Evolutionary conservation across 1,140 invertebrate species (phyloP), one percentile per base, ranked within the genome.

Genomic region (Holcopasites calliopsidis): DNA sequence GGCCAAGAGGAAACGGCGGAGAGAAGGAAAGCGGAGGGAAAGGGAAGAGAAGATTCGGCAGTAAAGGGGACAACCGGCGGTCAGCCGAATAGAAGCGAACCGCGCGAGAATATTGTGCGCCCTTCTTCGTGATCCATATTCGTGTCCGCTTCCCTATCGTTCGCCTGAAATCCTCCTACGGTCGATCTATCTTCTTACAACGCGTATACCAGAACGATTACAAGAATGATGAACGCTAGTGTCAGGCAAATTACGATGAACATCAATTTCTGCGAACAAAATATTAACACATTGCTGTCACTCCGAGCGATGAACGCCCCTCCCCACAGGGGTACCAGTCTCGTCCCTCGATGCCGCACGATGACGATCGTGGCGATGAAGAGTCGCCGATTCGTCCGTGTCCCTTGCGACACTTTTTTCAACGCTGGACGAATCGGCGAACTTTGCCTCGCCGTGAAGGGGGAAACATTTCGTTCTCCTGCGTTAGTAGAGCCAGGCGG

Each of bases 221-320:
- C 94, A 92, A 96, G 93, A 93, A 96, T 94, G 92, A 95, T 92
- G 93, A 95, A 90, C 91, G 93, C 93, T 91, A 96, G 92, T 77
- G 93, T 92, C 89, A 95, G 92, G 93, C 95, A 95, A 93, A 95
- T 94, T 91, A 95, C 93, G 93, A 96, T 95, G 93, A 96, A 93
- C 93, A 96, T 94, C 94, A 95, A 94, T 96, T 96, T 96, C 95
- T 96, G 95, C 89, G 93, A 95, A 94, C 93, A 94, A 91, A 95
- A 94, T 87, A 93, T 92, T n/a, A 68, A 35, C 7, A 52, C 18
- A 55, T 65, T 44, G 66, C 11, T 5, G 52, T 81, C 62, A 80
- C 64, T 72, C 47, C n/a, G n/a, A n/a, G n/a, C n/a, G 44, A 3
- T 18, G 23, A 72, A 62, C 11, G 35, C 28, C n/a, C n/a, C n/a